These are phyloP conservation scores for Lasioglossum figueresi DNA, from an alignment of 2,888 invertebrate species.

Conservation along the genomic window DNA sequence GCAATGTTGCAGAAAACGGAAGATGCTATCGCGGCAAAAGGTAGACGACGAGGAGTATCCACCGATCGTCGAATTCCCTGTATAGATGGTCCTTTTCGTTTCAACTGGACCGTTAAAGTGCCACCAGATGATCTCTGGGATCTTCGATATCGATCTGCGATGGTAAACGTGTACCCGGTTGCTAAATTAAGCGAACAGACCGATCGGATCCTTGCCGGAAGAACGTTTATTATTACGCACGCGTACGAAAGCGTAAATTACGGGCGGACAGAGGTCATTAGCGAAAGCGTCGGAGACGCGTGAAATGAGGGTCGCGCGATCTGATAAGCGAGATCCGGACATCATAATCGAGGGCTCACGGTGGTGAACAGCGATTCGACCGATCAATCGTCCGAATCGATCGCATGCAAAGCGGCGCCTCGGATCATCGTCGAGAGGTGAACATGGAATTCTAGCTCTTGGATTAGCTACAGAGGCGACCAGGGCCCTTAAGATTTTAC, in stretches of 20 bases:
- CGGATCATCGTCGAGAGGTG: neutral
- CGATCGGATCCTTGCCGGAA: slow-evolving; percentile 22
- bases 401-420: slow-evolving; percentile 49
- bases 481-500: slow-evolving; percentile 26
- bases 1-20: neutral
- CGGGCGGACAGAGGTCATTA: slow-evolving; percentile 37
- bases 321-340: slow-evolving; percentile 65
- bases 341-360: slow-evolving; percentile 64
- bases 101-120: slow-evolving; percentile 5
- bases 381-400: slow-evolving; percentile 42
- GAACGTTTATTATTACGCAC: slow-evolving; percentile 31
- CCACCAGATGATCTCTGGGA: neutral
- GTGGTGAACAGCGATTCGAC: slow-evolving; percentile 34
- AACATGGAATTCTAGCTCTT: neutral
- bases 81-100: neutral
- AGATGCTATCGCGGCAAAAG: slow-evolving; percentile 11
- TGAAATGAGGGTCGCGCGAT: slow-evolving; percentile 61
- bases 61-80: neutral
- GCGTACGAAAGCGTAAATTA: slow-evolving; percentile 39
- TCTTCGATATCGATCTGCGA: neutral
- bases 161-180: neutral
- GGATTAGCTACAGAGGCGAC: neutral
- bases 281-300: slow-evolving; percentile 8
- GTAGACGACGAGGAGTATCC: neutral
- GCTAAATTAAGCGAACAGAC: neutral